Conservation (phyloP, 2,797 vertebrate genomes). For the Xerus rutilus region DNA sequence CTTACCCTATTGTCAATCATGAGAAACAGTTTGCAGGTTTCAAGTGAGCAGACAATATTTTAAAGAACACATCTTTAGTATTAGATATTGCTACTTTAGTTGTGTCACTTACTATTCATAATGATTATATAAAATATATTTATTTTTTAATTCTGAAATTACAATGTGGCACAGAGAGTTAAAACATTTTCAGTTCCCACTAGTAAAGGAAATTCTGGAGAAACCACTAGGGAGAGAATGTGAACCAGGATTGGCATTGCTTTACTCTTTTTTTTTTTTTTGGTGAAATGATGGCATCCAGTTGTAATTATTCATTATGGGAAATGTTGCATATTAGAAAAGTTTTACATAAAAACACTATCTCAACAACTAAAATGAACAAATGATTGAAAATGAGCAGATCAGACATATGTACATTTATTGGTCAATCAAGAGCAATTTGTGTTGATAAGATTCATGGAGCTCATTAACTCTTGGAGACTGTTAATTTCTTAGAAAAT, state of each 20-base stretch:
- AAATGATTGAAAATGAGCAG: constrained; percentile 79
- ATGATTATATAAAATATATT: neutral
- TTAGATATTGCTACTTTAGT: neutral
- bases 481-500: constrained; percentile 76
- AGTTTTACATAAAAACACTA: neutral
- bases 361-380: constrained; percentile 75
- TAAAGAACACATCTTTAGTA: neutral
- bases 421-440: constrained; percentile 80
- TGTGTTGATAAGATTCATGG: constrained; percentile 81
- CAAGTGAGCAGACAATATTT: neutral
- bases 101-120: neutral
- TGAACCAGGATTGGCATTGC: no score
- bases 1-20: neutral
- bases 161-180: neutral
- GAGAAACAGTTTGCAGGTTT: neutral
- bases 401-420: constrained; percentile 73
- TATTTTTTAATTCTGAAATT: neutral
- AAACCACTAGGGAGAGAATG: no score
- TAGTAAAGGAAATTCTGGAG: neutral
- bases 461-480: constrained; percentile 80
- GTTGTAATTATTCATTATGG: neutral
- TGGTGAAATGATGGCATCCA: neutral
- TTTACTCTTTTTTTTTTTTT: neutral
- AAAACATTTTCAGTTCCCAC: neutral
- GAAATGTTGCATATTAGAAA: neutral